These are phyloP conservation scores for Tigriopus californicus DNA, from an alignment of 2,888 invertebrate species.

Conservation along the genomic window DNA sequence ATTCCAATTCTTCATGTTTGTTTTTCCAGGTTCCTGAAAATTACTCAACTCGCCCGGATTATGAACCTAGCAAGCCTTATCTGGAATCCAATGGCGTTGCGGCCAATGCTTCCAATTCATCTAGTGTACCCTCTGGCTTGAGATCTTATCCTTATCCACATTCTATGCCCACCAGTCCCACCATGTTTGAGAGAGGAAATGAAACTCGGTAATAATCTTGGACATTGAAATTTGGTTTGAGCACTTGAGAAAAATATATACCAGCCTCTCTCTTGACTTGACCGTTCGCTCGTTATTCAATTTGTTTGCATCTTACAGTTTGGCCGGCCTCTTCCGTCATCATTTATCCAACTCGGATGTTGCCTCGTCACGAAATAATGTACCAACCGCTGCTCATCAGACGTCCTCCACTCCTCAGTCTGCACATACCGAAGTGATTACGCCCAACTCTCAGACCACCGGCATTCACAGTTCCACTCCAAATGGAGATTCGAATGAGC, in stretches of 20 bases:
- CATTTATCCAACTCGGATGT: background rate
- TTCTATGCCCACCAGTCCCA: constrained; percentile 11
- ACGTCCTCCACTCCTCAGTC: too few relatives aligned
- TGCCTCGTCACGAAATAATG: too few relatives aligned
- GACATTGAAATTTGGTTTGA: too few relatives aligned
- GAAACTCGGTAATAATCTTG: background rate
- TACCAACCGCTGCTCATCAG: too few relatives aligned
- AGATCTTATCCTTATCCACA: constrained; percentile 8
- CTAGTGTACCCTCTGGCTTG: background rate
- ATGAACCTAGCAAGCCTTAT: constrained; percentile 4
- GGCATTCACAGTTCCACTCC: too few relatives aligned
- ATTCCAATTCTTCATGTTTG: too few relatives aligned
- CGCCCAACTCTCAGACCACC: too few relatives aligned
- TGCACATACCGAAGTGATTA: too few relatives aligned
- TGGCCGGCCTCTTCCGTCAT: constrained; percentile 1
- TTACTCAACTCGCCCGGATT: background rate
- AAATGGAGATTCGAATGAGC: too few relatives aligned
- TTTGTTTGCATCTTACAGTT: background rate
- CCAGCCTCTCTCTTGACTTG: too few relatives aligned
- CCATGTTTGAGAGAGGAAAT: constrained; percentile 12
- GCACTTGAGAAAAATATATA: too few relatives aligned
- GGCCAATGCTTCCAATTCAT: background rate
- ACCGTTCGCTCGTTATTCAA: too few relatives aligned
- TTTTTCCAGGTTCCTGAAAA: constrained; percentile 5
- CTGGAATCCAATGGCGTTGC: background rate